Conservation (phyloP, 2,888 invertebrate species). For the Coremacera marginata region DNA sequence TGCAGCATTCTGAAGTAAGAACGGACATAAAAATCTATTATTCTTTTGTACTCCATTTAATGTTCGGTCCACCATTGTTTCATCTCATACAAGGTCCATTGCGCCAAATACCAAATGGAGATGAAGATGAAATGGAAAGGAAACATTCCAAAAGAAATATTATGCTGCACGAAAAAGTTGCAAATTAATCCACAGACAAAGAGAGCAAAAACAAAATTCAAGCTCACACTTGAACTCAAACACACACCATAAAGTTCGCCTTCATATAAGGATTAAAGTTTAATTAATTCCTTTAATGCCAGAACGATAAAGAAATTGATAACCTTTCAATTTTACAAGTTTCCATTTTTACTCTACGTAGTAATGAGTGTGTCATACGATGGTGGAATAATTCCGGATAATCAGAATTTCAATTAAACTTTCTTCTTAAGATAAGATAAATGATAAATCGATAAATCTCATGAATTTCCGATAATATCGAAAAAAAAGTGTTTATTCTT, state of each 20-base stretch:
- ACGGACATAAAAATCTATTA: conserved; percentile 28
- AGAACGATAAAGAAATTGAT: background rate
- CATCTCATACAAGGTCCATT: background rate
- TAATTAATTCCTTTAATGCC: conserved; percentile 3
- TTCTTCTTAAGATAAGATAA: background rate
- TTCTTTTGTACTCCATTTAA: conserved; percentile 37
- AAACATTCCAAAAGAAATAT: no score
- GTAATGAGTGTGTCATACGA: background rate
- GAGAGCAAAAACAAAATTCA: background rate
- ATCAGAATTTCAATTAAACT: conserved; percentile 26
- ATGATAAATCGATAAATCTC: conserved; percentile 15
- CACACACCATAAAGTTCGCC: background rate
- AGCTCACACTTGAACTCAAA: background rate
- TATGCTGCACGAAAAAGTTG: background rate
- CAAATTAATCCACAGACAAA: conserved; percentile 4
- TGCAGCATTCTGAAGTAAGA: background rate
- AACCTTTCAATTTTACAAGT: background rate
- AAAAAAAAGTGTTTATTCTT: conserved; percentile 2
- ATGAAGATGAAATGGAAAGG: background rate
- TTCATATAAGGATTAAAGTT: background rate
- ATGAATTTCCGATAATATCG: background rate
- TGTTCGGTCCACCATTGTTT: conserved; percentile 10
- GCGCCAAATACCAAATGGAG: background rate
- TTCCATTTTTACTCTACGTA: background rate
- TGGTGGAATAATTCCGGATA: background rate